Base-by-base conservation (phyloP, 1,140 invertebrate species). In the Caerostris darwini region DNA sequence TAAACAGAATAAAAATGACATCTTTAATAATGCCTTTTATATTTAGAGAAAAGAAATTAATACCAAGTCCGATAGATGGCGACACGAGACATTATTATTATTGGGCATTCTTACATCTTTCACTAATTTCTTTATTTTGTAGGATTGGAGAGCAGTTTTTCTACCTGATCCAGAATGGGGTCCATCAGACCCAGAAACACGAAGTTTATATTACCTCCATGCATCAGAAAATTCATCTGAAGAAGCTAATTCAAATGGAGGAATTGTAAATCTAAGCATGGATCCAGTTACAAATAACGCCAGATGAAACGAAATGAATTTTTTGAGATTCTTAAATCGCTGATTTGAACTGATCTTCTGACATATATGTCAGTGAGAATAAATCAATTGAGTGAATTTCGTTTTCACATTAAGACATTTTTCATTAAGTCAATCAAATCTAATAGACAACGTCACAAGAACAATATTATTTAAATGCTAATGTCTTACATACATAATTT, bases 101-200 rank as follows among this genome's bases (percentile, higher is more conserved):
- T 17, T 8, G 34, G 71, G 53, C 3, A 2, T 12, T 54, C 7
- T 81, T 50, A 3, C 10, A 50, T 7, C 34, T 34, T 2, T 34
- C 34, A 3, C 3, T 4, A 81, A 50, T 6, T 50, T 58, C 3
- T 10, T 85, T 58, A 5, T 17, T 12, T 85, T 95, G 3, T 95
- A 96, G 96, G 95, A 96, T 95, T 90, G 96, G 17, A 86, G 82
- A n/a, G 69, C 95, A 64, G 95, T 96, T 14, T 92, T 95, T 85
- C 94, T 92, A 56, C 95, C 96, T 50, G 95, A 95, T 17, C 92
- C 94, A 2, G 95, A 96, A 56, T 96, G 96, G 96, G 96, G 96
- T 8, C 96, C 96, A 0, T 95, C 95, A 6, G 95, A 96, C 61
- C 92, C 86, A 10, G 92, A 95, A n/a, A 94, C 95, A 3, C 93